Base-by-base conservation (phyloP, 2,113 vertebrate species). In the Octodon degus region DNA sequence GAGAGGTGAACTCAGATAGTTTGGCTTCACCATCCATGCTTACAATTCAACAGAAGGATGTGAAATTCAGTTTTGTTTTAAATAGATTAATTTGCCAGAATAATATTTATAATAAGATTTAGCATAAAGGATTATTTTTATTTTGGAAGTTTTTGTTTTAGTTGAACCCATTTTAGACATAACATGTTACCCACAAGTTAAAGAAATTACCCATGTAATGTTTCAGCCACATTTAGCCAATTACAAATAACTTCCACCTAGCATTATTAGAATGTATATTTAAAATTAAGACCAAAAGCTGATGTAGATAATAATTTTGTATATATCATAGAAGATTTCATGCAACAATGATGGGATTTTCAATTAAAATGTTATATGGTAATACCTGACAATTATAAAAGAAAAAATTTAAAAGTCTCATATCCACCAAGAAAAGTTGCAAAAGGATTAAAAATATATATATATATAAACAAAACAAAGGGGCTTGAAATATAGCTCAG, bases 391-490 rank as follows among this genome's bases (percentile, higher is more conserved):
- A 84, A 47, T 67, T 92, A 62, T 0, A 40, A 55, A 79, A 30
- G 68, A 86, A 95, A 80, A 89, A 37, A 77, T 13, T 4, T 34
- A 89, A 80, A 86, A 30, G 5, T 68, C 22, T 92, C 25, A 58
- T 88, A 65, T 3, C 62, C 0, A 76, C 19, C 34, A 74, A 91
- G 86, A 47, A 67, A 96, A 90, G 30, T 77, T 65, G 32, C 9
- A 89, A 86, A 89, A 86, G 12, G 3, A 82, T 70, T 88, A 82
- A 85, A 89, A 90, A 92, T 81, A 79, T 19, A 63, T 81, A 79
- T 19, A 63, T 60, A 40, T 67, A 77, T 86, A 88, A 91, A 81
- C 6, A 86, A 93, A 67, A 7, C 3, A 30, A 70, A 91, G 16
- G 60, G 60, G 60, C 5, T 62, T 22, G 60, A 7, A 17, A 20